Evolutionary conservation across 2,888 invertebrate species (phyloP), one percentile per base, ranked within the genome.

Genomic region (Ophion ellenae): DNA sequence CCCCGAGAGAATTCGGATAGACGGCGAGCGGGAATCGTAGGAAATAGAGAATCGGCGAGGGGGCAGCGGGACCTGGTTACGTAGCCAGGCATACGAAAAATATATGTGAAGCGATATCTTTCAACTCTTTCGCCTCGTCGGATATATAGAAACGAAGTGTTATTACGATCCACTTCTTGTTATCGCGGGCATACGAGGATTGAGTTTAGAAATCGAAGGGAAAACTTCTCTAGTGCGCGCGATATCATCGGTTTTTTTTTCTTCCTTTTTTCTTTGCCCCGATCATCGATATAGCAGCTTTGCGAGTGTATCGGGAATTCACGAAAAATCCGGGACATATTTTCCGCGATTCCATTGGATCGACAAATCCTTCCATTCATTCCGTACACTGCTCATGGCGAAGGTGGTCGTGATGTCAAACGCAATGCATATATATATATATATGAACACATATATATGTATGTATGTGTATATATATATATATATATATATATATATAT

Each of bases 151-250:
- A 85, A 70, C 76, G 80, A 83, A 63, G 70, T 64, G 83, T 77
- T 81, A 86, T 86, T 77, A 78, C 80, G 64, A 69, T 77, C 77
- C 80, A 74, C 80, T 83, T 81, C 83, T 81, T 77, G 76, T 83
- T 81, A 83, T 86, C 83, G 80, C 59, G 53, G 36, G 67, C 69
- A 63, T 47, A 32, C 57, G 79, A 79, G 80, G 61, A 80, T 85
- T 64, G 76, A 86, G 86, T 77, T 83, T 83, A 83, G 80, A 78
- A 81, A 77, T 77, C 86, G 83, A 69, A 77, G 77, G 63, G 67
- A 77, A 74, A 81, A 57, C 69, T 86, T 53, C n/a, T 64, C 83
- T 73, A 28, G 67, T 53, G 59, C 76, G 17, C 69, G 20, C 69
- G 66, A 20, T 24, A 69, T 40, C 61, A 14, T 47, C 17, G 20